Evolutionary conservation across 2,888 invertebrate species (phyloP).

Genomic region (Chalcis sispes): DNA sequence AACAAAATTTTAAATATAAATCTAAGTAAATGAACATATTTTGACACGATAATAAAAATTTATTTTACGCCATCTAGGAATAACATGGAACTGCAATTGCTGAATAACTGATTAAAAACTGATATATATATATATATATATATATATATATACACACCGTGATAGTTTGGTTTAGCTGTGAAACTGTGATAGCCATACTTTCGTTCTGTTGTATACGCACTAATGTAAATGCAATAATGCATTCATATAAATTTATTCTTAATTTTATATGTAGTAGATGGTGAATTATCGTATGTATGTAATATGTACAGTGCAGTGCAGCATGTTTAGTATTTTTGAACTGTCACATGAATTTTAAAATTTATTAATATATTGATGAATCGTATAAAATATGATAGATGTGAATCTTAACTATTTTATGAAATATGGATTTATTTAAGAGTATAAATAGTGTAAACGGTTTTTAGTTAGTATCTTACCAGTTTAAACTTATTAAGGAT

Average conservation of each 20-base stretch:
- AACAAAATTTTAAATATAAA: conserved; percentile 15
- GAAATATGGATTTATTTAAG: conserved; percentile 13
- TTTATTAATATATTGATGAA: conserved; percentile 27
- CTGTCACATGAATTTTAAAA: conserved; percentile 30
- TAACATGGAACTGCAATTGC: too few species aligned
- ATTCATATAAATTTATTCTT: too few species aligned
- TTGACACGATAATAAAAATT: too few species aligned
- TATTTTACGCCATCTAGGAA: conserved; percentile 5
- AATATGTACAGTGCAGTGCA: background rate
- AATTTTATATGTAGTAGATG: too few species aligned
- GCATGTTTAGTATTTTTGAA: conserved; percentile 6
- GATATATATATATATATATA: too few species aligned
- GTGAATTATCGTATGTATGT: background rate
- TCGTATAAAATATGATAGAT: background rate
- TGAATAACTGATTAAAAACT: too few species aligned
- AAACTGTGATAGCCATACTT: too few species aligned
- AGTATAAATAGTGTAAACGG: background rate
- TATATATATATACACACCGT: background rate
- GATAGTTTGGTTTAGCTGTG: too few species aligned
- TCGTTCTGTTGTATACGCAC: too few species aligned
- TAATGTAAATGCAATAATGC: too few species aligned
- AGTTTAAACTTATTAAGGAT: conserved; percentile 10
- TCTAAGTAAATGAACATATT: background rate
- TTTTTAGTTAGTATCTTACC: conserved; percentile 13
- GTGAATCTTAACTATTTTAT: background rate